Evolutionary conservation across 2,888 invertebrate species (phyloP).

Genomic region (Gortyna flavago): DNA sequence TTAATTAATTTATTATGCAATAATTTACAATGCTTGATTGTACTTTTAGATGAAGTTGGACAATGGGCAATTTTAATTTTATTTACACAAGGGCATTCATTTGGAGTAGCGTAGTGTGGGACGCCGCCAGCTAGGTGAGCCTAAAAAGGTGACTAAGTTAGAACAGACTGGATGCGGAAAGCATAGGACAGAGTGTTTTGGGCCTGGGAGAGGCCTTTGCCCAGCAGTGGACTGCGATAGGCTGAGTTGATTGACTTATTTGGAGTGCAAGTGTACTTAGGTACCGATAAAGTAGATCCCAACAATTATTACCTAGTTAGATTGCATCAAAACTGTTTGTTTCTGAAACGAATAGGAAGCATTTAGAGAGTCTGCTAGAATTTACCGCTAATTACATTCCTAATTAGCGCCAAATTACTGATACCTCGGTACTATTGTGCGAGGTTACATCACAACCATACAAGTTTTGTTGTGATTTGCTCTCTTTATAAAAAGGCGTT

Average conservation of each 20-base stretch:
- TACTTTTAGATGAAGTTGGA: not conserved
- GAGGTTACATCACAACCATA: constrained; percentile 19
- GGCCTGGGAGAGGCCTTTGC: too few relatives aligned
- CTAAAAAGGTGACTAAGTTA: not conserved
- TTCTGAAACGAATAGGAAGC: constrained; percentile 29
- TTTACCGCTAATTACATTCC: constrained; percentile 18
- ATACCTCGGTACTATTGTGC: constrained; percentile 11
- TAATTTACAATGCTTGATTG: not conserved
- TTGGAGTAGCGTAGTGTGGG: not conserved
- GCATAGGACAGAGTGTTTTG: not conserved
- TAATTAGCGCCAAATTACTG: constrained; percentile 20
- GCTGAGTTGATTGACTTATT: too few relatives aligned
- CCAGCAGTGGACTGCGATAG: too few relatives aligned
- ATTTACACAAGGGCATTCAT: not conserved
- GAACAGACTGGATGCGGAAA: not conserved
- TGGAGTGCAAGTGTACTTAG: not conserved
- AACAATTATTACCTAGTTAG: too few relatives aligned
- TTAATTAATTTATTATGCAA: not conserved
- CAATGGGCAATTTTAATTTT: not conserved
- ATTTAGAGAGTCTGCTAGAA: constrained; percentile 23
- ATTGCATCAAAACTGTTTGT: constrained; percentile 14
- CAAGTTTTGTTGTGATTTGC: constrained; percentile 25
- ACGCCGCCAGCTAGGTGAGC: too few relatives aligned
- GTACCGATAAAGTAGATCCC: not conserved
- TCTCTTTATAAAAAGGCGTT: constrained; percentile 27